phyloP scores from a whole-genome alignment of 2,113 vertebrate genomes.

The Oncorhynchus keta region DNA sequence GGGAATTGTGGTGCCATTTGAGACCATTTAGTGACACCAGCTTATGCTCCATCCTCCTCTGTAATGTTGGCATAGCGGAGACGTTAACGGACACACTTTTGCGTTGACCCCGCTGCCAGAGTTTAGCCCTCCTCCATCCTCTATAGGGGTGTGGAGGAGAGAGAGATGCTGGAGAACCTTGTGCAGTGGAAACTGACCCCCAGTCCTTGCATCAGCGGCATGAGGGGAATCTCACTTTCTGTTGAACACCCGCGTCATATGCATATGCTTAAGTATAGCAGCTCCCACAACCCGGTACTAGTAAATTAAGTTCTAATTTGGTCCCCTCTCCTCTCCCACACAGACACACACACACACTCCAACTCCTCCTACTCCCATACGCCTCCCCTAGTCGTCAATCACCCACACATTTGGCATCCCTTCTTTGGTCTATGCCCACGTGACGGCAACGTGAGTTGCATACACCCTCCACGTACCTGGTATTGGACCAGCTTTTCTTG shows the following conservation, averaged over 20 bases:
- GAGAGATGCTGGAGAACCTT: constrained; percentile 31
- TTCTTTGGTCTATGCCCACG: not conserved
- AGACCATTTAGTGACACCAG: too few species aligned
- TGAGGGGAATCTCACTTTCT: constrained; percentile 53
- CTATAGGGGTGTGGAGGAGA: not conserved
- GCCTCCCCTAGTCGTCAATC: not conserved
- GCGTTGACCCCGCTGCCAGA: not conserved
- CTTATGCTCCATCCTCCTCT: not conserved
- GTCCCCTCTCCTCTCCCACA: constrained; percentile 25
- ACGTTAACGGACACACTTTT: constrained; percentile 7
- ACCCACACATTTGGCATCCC: not conserved
- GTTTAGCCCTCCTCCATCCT: not conserved
- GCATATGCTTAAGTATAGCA: constrained; percentile 64
- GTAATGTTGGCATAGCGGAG: not conserved
- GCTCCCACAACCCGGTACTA: constrained; percentile 39
- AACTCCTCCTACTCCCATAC: not conserved
- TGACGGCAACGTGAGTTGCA: not conserved
- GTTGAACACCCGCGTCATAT: constrained; percentile 53
- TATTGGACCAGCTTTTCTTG: not conserved
- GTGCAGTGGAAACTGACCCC: constrained; percentile 54
- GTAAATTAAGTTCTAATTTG: constrained; percentile 62
- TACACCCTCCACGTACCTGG: not conserved
- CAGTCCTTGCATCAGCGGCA: constrained; percentile 42
- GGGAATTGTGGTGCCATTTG: too few species aligned
- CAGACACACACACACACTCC: constrained; percentile 16